Base-by-base conservation (phyloP, 2,113 vertebrate species). In the Taurulus bubalis region DNA sequence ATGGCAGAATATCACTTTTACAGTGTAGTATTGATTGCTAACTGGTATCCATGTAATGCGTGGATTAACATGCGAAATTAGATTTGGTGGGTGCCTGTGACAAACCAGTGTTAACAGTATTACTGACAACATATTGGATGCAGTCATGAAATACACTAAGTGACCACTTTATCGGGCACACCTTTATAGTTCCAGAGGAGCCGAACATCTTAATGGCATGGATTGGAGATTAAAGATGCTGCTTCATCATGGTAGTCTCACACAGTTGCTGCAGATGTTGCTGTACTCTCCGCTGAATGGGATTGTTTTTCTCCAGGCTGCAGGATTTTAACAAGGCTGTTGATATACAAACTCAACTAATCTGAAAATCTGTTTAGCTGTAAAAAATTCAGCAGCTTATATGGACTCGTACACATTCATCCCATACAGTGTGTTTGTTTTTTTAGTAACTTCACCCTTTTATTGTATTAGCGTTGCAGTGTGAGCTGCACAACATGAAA, bases 21-120 rank as follows among this genome's bases (percentile, higher is more conserved):
- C 59, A 67, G 32, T 40, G 30, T 49, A 59, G 38, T 42, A 49
- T 32, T 59, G 51, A 49, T 66, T 77, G 68, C 67, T 38, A 45
- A 45, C 42, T 45, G 42, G 14, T 15, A 45, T 45, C 42, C 42
- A 45, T 45, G 14, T 16, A 47, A 16, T 47, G 15, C 16, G 40
- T 12, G 15, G 7, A 49, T 40, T 9, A 38, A 59, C 16, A 26
- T 12, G 24, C 24, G 28, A 26, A 10, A 34, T 14, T 38, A 36
- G 15, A 24, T 51, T 53, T 28, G 20, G 16, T 32, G 7, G 49
- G 10, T 56, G 30, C 38, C 30, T 53, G 42, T 77, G 59, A 60
- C 15, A 51, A n/a, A 30, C 18, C 8, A 0, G 1, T 40, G 51
- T 56, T 47, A 24, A 77, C 56, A 79, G 71, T 81, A 49, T 77